Conservation (phyloP, 2,797 vertebrate species). For the Cyclopterus lumpus region DNA sequence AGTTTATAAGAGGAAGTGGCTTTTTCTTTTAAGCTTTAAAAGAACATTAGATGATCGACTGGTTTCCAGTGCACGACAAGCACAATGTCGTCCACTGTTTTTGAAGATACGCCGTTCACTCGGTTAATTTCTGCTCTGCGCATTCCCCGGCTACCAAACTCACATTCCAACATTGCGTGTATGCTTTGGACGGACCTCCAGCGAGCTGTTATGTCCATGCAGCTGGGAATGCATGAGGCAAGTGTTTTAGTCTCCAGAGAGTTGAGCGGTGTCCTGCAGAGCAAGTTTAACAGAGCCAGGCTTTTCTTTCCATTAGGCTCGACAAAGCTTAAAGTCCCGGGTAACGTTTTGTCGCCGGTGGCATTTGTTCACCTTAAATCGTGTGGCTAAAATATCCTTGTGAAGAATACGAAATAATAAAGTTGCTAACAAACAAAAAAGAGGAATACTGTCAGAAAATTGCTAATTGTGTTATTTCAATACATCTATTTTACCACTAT, state of each 20-base stretch:
- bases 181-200: not conserved
- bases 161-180: not conserved
- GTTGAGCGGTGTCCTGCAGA: no score
- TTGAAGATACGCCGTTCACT: no score
- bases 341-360: no score
- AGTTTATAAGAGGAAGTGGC: slow-evolving; percentile 72
- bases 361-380: no score
- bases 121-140: not conserved
- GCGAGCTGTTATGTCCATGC: not conserved
- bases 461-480: no score
- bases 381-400: no score
- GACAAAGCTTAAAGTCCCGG: no score
- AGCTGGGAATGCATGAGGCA: not conserved
- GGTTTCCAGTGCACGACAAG: slow-evolving; percentile 46
- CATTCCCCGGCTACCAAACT: not conserved
- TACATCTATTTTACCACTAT: no score
- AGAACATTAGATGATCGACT: slow-evolving; percentile 49
- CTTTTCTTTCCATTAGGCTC: not conserved
- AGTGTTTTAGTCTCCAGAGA: slow-evolving; percentile 7
- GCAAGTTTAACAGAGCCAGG: not conserved
- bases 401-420: no score
- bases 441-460: no score
- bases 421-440: no score
- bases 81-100: no score
- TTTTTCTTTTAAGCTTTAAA: slow-evolving; percentile 36